Conservation (phyloP, 2,888 invertebrate genomes). For the Mesoligia furuncula region DNA sequence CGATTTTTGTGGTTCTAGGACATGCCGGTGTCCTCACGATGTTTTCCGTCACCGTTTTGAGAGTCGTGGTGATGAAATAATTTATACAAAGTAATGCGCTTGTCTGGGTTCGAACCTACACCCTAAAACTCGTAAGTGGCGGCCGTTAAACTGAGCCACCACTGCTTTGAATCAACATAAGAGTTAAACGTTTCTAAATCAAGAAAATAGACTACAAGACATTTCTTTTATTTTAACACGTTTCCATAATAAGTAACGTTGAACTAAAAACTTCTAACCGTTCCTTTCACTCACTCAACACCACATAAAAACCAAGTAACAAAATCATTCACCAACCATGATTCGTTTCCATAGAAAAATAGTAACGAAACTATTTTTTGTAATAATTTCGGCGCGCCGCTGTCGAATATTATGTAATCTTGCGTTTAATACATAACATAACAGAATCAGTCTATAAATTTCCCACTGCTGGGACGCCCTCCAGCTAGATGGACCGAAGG, state of each 20-base stretch:
- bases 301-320: neutral
- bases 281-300: neutral
- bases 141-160: too few species aligned
- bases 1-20: too few species aligned
- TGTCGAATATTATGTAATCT: conserved; percentile 53
- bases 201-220: neutral
- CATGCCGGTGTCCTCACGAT: too few species aligned
- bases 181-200: neutral
- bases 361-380: conserved; percentile 9
- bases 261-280: neutral
- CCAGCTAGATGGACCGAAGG: too few species aligned
- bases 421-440: neutral
- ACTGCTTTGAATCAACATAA: neutral
- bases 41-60: too few species aligned
- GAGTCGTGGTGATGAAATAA: too few species aligned
- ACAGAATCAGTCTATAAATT: too few species aligned
- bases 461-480: too few species aligned
- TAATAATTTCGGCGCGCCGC: conserved; percentile 23
- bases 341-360: conserved; percentile 12
- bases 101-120: too few species aligned
- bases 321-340: conserved; percentile 23
- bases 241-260: neutral
- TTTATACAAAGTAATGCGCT: too few species aligned
- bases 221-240: neutral
- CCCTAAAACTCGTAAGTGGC: too few species aligned